A percentile compares a stretch with the other conserved stretches of the same genome.
Evolutionary conservation across 2,888 invertebrate genomes (phyloP).

Genomic region (Caenorhabditis wallacei): DNA sequence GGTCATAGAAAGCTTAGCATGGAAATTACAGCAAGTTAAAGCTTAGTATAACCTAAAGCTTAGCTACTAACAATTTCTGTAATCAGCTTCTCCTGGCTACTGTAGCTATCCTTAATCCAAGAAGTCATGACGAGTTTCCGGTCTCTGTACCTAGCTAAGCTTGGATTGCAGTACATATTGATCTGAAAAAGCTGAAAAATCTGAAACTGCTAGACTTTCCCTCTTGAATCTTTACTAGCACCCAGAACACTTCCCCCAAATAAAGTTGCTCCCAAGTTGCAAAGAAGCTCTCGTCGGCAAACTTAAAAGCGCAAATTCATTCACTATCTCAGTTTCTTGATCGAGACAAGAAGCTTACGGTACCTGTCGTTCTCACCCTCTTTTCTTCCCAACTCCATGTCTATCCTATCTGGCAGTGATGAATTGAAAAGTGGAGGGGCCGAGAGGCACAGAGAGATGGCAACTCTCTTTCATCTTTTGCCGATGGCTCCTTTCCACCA

Average conservation of each 20-base stretch:
- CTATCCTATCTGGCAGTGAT: slow-evolving; percentile 35
- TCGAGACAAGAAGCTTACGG: slow-evolving; percentile 31
- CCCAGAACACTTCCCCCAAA: not conserved
- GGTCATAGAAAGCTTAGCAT: no score
- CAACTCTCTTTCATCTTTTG: slow-evolving; percentile 27
- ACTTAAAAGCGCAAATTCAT: slow-evolving; percentile 50
- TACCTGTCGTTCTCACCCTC: slow-evolving; percentile 58
- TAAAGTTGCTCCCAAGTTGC: not conserved
- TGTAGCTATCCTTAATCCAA: no score
- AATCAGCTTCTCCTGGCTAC: no score
- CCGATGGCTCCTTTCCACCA: slow-evolving; percentile 24
- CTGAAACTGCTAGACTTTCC: no score
- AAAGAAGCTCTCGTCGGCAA: slow-evolving; percentile 28
- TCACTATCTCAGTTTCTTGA: slow-evolving; percentile 7
- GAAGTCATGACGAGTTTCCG: no score
- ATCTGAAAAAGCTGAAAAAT: no score
- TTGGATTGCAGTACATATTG: no score
- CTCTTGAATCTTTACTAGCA: no score
- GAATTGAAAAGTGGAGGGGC: slow-evolving; percentile 40
- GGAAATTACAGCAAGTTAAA: no score
- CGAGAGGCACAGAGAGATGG: not conserved
- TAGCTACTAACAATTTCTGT: no score
- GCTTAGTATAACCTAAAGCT: no score
- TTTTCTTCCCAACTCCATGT: not conserved
- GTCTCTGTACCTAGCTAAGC: no score